Evolutionary conservation across 2,888 invertebrate genomes (phyloP).

Genomic region (Diadegma fenestrale): DNA sequence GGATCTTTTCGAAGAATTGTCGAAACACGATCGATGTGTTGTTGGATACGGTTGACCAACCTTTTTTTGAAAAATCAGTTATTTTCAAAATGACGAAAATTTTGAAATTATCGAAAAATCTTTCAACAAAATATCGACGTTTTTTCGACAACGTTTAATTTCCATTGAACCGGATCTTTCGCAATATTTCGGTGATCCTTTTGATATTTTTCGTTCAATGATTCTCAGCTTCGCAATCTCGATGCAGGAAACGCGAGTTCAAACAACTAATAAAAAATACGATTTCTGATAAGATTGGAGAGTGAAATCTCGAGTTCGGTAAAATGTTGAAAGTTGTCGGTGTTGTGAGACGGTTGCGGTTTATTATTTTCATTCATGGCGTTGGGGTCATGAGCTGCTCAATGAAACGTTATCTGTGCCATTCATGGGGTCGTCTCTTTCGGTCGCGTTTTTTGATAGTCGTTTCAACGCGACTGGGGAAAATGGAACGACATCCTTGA

Average conservation of each 20-base stretch:
- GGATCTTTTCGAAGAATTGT: background rate
- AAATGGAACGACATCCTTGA: background rate
- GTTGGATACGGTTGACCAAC: no score
- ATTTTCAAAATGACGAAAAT: no score
- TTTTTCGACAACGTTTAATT: no score
- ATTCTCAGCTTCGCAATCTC: background rate
- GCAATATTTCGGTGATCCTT: background rate
- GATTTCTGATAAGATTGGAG: background rate
- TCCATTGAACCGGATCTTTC: no score
- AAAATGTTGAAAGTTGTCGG: background rate
- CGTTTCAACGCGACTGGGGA: background rate
- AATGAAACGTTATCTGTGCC: background rate
- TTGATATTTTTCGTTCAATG: background rate
- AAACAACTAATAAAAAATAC: background rate
- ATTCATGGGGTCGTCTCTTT: background rate
- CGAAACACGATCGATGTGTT: slow-evolving; percentile 4
- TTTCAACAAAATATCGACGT: no score
- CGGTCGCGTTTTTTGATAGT: background rate
- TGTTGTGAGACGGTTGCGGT: background rate
- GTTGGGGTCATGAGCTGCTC: background rate
- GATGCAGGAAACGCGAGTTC: background rate
- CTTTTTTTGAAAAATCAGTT: no score
- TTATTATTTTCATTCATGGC: background rate
- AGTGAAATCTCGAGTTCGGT: background rate
- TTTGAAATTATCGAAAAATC: no score